Base-by-base conservation (phyloP, 1,140 invertebrate genomes). In the Saccostrea glomerata region DNA sequence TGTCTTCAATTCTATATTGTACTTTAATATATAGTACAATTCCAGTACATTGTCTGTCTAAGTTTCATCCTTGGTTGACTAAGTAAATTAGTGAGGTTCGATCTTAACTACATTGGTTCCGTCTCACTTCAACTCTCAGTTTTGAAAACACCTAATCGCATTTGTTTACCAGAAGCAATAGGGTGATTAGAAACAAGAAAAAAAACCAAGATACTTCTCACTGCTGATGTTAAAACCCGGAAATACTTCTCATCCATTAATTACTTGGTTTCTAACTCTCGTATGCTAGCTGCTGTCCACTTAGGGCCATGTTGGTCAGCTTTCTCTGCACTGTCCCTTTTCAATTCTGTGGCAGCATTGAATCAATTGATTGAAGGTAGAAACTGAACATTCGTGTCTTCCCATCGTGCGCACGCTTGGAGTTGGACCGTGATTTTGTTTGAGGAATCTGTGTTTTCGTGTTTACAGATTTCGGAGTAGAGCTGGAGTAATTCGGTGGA, bases 321-420 rank as follows among this genome's bases (percentile, higher is more conserved):
- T 5, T 36, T 13, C 70, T 30, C 9, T 36, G 30, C 30, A 30
- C 25, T 6, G 70, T 77, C 23, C 13, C 25, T 25, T 36, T 23
- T 15, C 13, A 40, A 11, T 77, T 25, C 6, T 77, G 11, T 17
- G 13, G 70, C 30, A 30, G 70, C 9, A 36, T 77, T 77, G 30
- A 25, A 30, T 77, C 70, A 77, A 77, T 77, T 77, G 70, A 77
- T 77, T 77, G 70, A 77, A 77, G 70, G 30, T 77, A 77, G 70
- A 77, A 77, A 77, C 25, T 25, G 70, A 25, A 25, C 70, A 15
- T 15, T 77, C 25, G 70, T 77, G 70, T 36, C 30, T 36, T 17
- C 30, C 25, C 15, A 47, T 23, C 60, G 23, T n/a, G 6, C 70
- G 25, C 70, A 30, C 70, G 70, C 30, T 36, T 77, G 70, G 23